These are phyloP conservation scores for Dusona sp. DNA, from an alignment of 2,888 invertebrate genomes.

Conservation along the genomic window DNA sequence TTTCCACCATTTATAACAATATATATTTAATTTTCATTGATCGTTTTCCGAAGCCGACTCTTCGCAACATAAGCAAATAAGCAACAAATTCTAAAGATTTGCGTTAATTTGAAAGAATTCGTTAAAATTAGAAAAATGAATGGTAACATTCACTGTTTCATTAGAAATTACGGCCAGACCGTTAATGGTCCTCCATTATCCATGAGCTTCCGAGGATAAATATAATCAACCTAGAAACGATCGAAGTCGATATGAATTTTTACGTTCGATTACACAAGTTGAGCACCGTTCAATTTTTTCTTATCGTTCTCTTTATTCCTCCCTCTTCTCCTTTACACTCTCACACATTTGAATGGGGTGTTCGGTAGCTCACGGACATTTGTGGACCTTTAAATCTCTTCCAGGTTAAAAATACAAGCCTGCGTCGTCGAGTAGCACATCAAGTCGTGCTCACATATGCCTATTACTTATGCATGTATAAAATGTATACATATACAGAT, in stretches of 20 bases:
- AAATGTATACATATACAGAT: not conserved
- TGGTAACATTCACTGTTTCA: not conserved
- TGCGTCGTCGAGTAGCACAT: slow-evolving; percentile 58
- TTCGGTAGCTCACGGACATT: slow-evolving; percentile 58
- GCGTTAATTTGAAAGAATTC: not conserved
- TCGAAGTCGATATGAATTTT: not conserved
- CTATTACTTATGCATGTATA: slow-evolving; percentile 5
- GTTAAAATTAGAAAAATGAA: not conserved
- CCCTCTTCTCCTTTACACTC: slow-evolving; percentile 44
- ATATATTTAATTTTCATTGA: not conserved
- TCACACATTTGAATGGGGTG: slow-evolving; percentile 42
- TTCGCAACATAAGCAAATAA: not conserved
- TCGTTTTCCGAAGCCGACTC: not conserved
- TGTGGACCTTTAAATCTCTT: slow-evolving; percentile 71
- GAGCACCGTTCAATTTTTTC: slow-evolving; percentile 32
- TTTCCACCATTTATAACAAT: not conserved
- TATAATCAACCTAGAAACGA: not conserved
- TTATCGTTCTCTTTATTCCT: slow-evolving; percentile 51
- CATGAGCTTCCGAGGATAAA: not conserved
- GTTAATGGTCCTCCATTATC: too few species aligned
- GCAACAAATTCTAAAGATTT: not conserved
- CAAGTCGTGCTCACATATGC: not conserved
- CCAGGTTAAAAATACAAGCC: slow-evolving; percentile 78
- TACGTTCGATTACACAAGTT: not conserved
- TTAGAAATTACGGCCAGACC: not conserved